Evolutionary conservation across 2,797 vertebrate genomes (phyloP).

Genomic region (Huso huso): DNA sequence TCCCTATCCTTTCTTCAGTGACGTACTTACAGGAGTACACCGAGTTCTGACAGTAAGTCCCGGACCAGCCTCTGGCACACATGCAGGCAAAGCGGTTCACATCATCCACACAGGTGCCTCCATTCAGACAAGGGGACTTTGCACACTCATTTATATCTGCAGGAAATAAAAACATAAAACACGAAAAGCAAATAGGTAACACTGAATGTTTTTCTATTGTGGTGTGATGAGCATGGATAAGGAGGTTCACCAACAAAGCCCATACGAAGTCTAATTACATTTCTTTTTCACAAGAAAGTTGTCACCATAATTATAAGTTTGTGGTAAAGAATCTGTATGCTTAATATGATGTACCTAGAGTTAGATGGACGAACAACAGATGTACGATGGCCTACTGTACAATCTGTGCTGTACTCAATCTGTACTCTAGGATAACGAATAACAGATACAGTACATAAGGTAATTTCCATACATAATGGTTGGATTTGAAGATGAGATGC

Average conservation of each 20-base stretch:
- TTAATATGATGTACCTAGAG: too few species aligned
- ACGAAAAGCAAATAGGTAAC: too few species aligned
- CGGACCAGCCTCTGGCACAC: conserved; percentile 70
- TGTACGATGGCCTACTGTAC: too few species aligned
- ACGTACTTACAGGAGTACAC: conserved; percentile 60
- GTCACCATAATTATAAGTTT: too few species aligned
- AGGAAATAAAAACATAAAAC: conserved; percentile 19
- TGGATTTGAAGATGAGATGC: neutral
- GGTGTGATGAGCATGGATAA: too few species aligned
- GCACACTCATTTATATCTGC: conserved; percentile 64
- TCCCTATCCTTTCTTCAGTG: conserved; percentile 4
- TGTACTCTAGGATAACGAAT: neutral
- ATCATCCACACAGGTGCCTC: conserved; percentile 65
- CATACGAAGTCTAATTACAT: too few species aligned
- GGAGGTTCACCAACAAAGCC: too few species aligned
- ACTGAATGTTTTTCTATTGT: too few species aligned
- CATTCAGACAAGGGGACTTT: conserved; percentile 59
- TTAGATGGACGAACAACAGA: too few species aligned
- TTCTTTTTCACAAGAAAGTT: too few species aligned
- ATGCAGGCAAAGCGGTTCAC: conserved; percentile 63
- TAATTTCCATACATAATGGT: neutral
- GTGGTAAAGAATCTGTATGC: too few species aligned
- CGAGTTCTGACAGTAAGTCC: conserved; percentile 64
- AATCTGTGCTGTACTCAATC: neutral
- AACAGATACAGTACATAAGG: neutral